Base-by-base conservation (phyloP, 2,888 invertebrate genomes). In the Saturnia japonica region DNA sequence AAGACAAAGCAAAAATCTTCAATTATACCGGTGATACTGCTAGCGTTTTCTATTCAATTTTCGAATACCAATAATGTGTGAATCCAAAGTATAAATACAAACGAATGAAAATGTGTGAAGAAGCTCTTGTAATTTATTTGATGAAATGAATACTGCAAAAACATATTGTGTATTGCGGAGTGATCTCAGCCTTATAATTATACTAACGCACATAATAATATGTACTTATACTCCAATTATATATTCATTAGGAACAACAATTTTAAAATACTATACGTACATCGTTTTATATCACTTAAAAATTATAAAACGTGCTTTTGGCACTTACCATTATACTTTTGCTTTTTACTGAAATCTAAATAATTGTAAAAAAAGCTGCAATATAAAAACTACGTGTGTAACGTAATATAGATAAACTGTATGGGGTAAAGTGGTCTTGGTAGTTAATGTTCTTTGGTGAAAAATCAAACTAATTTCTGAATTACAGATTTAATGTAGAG, bases 261-360 rank as follows among this genome's bases (percentile, higher is more conserved):
- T 92, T 91, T 88, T 87, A 90, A 91, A 91, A 91, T 91, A 92
- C 92, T 90, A 90, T 89, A 86, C 82, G 88, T 88, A 85, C 86
- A 85, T 88, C 84, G 89, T 83, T 85, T 87, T 86, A 86, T 85
- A 86, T 85, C 90, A 91, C 89, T 89, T 91, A 90, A 89, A 86
- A 84, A 84, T 85, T 84, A 88, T 60, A 86, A 80, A 83, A 83
- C 81, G 91, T 90, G 89, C 90, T 89, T 91, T 91, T 93, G 91
- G 93, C 93, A 92, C 93, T 91, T 89, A 91, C 76, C 82, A 78
- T 88, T 91, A 91, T 60, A 28, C 28, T 6, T 60, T 76, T 76
- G 70, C 57, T 70, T 79, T 74, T 72, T 40, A 40, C 1, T 34
- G 54, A 54, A 68, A 68, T 11, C 11, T 54, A 28, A 62, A 40